A percentile compares a stretch with the other conserved stretches of the same genome.
Evolutionary conservation across 2,113 vertebrate genomes (phyloP).

Genomic region (Rissa tridactyla): DNA sequence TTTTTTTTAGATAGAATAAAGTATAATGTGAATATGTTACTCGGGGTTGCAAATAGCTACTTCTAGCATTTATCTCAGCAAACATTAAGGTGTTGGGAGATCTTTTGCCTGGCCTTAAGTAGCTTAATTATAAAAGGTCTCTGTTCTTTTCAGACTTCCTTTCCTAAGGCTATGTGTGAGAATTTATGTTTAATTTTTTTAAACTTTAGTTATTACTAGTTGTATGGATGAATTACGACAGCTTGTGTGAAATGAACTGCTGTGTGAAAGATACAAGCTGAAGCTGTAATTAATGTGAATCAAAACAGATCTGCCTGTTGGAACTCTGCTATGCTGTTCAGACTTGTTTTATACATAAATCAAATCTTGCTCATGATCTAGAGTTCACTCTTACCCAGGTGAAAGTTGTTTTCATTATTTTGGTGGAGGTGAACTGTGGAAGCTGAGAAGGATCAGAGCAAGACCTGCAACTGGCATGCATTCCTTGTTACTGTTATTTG

Average conservation of each 20-base stretch:
- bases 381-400: not conserved
- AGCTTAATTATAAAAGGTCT: not conserved
- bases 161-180: not conserved
- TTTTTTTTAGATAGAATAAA: not conserved
- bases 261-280: not conserved
- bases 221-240: not conserved
- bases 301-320: not conserved
- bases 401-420: not conserved
- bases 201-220: not conserved
- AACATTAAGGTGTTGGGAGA: not conserved
- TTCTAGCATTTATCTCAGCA: not conserved
- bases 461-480: not conserved
- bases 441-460: not conserved
- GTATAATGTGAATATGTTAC: not conserved
- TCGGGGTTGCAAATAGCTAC: not conserved
- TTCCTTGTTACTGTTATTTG: not conserved
- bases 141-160: not conserved
- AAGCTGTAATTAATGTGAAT: not conserved
- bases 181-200: not conserved
- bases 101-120: not conserved
- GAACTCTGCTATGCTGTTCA: not conserved
- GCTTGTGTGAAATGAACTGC: not conserved
- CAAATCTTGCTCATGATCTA: not conserved
- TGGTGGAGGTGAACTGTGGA: not conserved
- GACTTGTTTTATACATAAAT: not conserved